Conservation (phyloP, 2,797 vertebrate species). For the Protonibea diacanthus region DNA sequence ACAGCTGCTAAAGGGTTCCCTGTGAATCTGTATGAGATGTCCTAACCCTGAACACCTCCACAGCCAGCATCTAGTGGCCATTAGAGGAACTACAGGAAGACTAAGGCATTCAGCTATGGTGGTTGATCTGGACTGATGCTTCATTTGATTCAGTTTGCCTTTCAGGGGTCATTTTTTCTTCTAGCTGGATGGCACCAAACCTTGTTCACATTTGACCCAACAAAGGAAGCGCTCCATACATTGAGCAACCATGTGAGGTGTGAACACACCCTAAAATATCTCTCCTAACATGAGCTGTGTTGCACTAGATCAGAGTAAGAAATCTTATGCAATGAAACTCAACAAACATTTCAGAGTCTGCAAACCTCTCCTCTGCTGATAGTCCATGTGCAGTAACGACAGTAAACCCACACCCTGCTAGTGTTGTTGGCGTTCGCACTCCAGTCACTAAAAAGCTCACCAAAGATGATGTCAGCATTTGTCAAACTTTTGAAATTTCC, state of each 20-base stretch:
- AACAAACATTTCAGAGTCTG: background rate
- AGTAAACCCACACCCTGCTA: constrained; percentile 14
- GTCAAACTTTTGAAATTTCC: background rate
- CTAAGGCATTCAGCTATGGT: background rate
- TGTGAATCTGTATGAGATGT: no score
- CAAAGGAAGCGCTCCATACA: background rate
- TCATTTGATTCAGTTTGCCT: background rate
- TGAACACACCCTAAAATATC: background rate
- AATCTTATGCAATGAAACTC: constrained; percentile 38
- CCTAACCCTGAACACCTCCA: no score
- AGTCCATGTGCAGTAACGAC: constrained; percentile 25
- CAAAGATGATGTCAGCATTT: constrained; percentile 63
- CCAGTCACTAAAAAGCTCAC: constrained; percentile 30
- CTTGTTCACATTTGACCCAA: background rate
- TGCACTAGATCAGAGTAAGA: constrained; percentile 22
- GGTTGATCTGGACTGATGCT: background rate
- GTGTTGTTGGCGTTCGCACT: constrained; percentile 1
- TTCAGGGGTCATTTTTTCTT: background rate
- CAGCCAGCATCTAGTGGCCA: no score
- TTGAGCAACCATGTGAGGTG: background rate
- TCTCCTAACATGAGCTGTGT: constrained; percentile 2
- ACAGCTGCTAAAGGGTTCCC: no score
- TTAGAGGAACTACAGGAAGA: no score
- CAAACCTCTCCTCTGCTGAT: background rate
- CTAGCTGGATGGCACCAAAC: background rate